Conservation (phyloP, 2,797 vertebrate species). For the Sorex maritimensis region DNA sequence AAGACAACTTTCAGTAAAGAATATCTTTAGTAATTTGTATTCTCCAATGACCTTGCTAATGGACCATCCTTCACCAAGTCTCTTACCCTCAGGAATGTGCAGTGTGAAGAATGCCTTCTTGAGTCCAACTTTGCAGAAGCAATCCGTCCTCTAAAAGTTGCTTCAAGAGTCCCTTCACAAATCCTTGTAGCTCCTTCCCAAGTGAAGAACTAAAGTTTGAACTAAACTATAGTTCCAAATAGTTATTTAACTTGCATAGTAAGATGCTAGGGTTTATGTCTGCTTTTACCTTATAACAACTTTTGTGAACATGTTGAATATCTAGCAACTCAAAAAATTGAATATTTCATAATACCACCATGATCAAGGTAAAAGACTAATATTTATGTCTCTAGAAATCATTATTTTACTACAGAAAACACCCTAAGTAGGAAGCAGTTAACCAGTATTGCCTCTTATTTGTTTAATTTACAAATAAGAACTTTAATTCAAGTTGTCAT, state of each 20-base stretch:
- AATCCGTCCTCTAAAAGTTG: background rate
- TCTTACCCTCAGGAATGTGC: rapidly evolving
- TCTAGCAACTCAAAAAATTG: background rate
- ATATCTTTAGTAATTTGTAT: background rate
- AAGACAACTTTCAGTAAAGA: background rate
- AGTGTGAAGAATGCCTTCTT: background rate
- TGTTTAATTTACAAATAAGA: background rate
- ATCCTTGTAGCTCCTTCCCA: no score
- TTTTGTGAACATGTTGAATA: background rate
- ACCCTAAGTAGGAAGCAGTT: background rate
- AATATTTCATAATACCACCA: constrained; percentile 6
- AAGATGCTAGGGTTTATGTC: background rate
- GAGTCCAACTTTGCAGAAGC: background rate
- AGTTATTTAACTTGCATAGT: background rate
- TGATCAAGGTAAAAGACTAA: constrained; percentile 18
- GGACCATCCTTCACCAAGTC: background rate
- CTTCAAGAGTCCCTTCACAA: background rate
- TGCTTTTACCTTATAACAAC: constrained; percentile 11
- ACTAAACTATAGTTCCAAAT: background rate
- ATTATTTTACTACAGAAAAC: background rate
- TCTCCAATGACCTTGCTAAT: background rate
- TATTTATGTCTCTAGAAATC: constrained; percentile 21
- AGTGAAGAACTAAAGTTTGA: background rate
- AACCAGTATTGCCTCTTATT: background rate
- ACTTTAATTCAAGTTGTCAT: background rate